Base-by-base conservation (phyloP, 2,797 vertebrate genomes). In the Cryptoprocta ferox region DNA sequence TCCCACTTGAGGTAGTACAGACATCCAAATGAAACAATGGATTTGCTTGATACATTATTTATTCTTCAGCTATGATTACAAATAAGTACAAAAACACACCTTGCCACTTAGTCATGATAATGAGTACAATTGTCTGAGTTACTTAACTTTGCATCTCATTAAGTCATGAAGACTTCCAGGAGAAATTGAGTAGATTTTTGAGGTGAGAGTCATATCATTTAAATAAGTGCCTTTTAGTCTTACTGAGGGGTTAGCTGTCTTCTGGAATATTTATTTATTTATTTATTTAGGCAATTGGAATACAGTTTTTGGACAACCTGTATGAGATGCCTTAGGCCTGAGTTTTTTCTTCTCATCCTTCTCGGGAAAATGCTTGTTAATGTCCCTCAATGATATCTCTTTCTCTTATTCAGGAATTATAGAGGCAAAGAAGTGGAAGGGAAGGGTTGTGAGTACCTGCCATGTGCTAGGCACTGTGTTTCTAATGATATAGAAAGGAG, bases 71-170 rank as follows among this genome's bases (percentile, higher is more conserved):
- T 89, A 53, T 61, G 16, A 81, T 70, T 80, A 56, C 70, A 86
- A 94, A 79, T 70, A 59, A 26, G 35, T 59, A 37, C 50, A 45
- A 53, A 95, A 70, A 61, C 28, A 21, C 4, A 65, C 13, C 53
- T 75, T 65, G 65, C 73, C 50, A 66, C 65, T 92, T 84, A 75
- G 48, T 78, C 76, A 89, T 35, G 75, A 19, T 83, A 39, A 59
- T 45, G 65, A 88, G 59, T 80, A 71, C 42, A 85, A n/a, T 75
- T 80, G 32, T 96, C 66, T 89, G 70, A 83, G 83, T 76, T 89
- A 95, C 59, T 73, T 88, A 63, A 80, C 82, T 96, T 85, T 85
- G n/a, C 26, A 63, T 93, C 73, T 89, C 61, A 96, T 73, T 82
- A 95, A 92, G 45, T 56, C 59, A 26, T 50, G 50, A 97, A 93